Base-by-base conservation (phyloP, 1,140 invertebrate species). In the Paracyclopina nana region DNA sequence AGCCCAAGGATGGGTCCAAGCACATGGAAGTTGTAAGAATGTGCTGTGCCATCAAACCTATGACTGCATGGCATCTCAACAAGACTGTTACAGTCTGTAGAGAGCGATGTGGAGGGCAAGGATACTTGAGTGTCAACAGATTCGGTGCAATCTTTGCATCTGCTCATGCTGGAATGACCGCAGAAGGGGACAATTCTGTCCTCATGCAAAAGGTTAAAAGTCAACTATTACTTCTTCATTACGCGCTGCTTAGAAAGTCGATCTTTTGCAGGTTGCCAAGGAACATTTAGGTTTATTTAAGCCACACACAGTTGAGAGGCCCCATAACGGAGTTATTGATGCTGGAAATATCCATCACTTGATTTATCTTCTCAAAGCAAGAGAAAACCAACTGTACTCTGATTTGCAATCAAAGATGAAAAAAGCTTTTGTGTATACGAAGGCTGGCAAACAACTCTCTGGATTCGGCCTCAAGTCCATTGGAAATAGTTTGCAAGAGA, bases 191-290 rank as follows among this genome's bases (percentile, higher is more conserved):
- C 34, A 60, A 60, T 45, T 38, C 48, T 34, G 59, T 60, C 9
- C 53, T 60, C 14, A 60, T 58, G 54, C 59, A 60, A 50, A 60
- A 60, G 43, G n/a, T n/a, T n/a, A n/a, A n/a, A n/a, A n/a, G n/a
- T n/a, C n/a, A n/a, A n/a, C n/a, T n/a, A n/a, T n/a, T n/a, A n/a
- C n/a, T n/a, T n/a, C n/a, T n/a, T n/a, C n/a, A n/a, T n/a, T n/a
- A n/a, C n/a, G n/a, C n/a, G n/a, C n/a, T n/a, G n/a, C n/a, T n/a
- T n/a, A n/a, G n/a, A n/a, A n/a, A n/a, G n/a, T n/a, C n/a, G n/a
- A n/a, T n/a, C n/a, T n/a, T n/a, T n/a, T n/a, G n/a, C n/a, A n/a
- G n/a, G 59, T 57, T 27, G 58, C 55, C 45, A 60, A 61, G 51
- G 60, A 58, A 44, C 53, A 52, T 25, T 29, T 60, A 43, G 52